These are phyloP conservation scores for Tetramorium simillimum DNA, from an alignment of 1,140 invertebrate species.

Conservation along the genomic window DNA sequence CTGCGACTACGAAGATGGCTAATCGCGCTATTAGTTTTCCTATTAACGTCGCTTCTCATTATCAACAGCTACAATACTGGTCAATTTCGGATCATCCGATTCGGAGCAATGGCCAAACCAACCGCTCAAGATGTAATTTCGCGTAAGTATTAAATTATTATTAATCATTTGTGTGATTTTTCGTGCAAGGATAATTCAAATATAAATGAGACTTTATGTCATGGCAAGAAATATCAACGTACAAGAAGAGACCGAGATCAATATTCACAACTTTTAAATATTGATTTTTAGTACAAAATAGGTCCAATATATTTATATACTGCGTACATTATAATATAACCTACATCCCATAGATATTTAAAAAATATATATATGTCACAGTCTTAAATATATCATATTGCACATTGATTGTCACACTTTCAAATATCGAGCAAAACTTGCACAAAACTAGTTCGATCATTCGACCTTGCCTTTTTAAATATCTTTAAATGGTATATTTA, in stretches of 20 bases:
- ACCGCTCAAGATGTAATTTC: slow-evolving; percentile 68
- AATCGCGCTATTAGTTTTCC: slow-evolving; percentile 75
- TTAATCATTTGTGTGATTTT: background rate
- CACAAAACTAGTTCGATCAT: no score
- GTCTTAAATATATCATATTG: no score
- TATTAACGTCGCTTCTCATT: slow-evolving; percentile 77
- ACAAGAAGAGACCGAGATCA: background rate
- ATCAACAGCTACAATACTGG: slow-evolving; percentile 80
- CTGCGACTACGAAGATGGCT: slow-evolving; percentile 78
- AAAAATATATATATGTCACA: no score
- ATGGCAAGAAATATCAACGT: background rate
- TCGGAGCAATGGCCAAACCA: slow-evolving; percentile 64
- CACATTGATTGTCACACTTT: no score
- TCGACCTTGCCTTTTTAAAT: no score
- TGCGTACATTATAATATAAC: no score
- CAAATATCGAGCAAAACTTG: no score
- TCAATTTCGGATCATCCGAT: slow-evolving; percentile 74
- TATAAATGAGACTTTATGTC: background rate
- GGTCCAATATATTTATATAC: no score
- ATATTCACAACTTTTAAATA: no score
- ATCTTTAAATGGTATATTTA: no score
- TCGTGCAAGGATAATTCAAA: background rate
- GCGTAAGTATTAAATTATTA: slow-evolving; percentile 18
- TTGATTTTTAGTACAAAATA: no score
- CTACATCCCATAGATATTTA: no score